Base-by-base conservation (phyloP, 1,140 invertebrate species). In the Sitodiplosis mosellana region DNA sequence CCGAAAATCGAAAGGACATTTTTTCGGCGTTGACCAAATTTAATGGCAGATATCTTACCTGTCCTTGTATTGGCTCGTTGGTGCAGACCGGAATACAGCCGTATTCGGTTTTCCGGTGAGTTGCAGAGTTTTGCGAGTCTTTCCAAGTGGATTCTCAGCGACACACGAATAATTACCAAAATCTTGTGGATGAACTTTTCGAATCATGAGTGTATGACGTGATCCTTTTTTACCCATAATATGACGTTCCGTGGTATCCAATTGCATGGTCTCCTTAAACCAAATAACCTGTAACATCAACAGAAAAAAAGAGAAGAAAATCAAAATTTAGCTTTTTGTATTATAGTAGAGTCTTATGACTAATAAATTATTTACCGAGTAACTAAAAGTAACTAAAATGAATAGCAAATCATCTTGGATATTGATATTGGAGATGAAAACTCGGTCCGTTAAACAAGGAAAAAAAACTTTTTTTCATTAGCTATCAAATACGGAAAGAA, bases 81-180 rank as follows among this genome's bases (percentile, higher is more conserved):
- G 69, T 42, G 73, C 68, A 52, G 75, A 78, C 53, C 69, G 69
- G 63, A 78, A 78, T 53, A 71, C 68, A 20, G 73, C 75, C 37
- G 73, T 69, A 57, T 76, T 77, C 22, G 76, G 76, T 63, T 70
- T 73, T 76, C 77, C 77, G 57, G 76, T 77, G 53, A 80, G 64
- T 64, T 76, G 71, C 46, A 80, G 66, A 58, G 68, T 73, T 62
- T 76, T 72, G 50, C 70, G 66, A 48, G 69, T 69, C 60, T 75
- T 74, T 48, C 77, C 77, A 34, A 78, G 65, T 56, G 69, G 68
- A 64, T 80, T 80, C 56, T 78, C 74, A 10, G 77, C 77, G 46
- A 73, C 69, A 62, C 77, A 80, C 17, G 37, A 40, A 40, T 80
- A 80, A 63, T 78, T 78, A 52, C 77, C 77, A 61, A 80, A 80